These are phyloP conservation scores for Ranitomeya variabilis DNA, from an alignment of 2,113 vertebrate species.

Conservation along the genomic window DNA sequence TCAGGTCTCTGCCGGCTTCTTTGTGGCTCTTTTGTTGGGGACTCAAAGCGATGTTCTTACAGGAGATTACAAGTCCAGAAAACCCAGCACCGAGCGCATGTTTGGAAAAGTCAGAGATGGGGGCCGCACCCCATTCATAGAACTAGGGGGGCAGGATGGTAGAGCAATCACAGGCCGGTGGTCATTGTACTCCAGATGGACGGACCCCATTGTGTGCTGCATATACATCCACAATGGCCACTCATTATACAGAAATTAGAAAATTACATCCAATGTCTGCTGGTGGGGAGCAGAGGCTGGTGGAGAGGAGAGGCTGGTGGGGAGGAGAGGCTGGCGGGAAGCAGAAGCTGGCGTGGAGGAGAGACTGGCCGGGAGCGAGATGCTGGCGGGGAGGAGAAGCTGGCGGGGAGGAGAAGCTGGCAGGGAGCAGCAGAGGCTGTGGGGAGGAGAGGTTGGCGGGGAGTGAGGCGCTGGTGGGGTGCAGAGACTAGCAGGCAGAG, in stretches of 20 bases:
- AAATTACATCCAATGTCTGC: background rate
- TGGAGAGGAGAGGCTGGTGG: no score
- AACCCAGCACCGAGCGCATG: background rate
- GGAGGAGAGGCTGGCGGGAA: no score
- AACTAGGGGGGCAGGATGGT: background rate
- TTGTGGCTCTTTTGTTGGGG: conserved; percentile 16
- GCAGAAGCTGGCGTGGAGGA: no score
- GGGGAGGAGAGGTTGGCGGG: no score
- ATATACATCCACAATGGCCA: background rate
- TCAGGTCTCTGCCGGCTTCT: conserved; percentile 30
- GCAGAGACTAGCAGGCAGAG: no score
- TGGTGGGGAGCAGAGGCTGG: no score
- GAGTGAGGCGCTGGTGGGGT: no score
- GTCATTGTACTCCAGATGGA: background rate
- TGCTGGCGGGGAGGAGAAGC: no score
- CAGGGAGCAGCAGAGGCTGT: no score
- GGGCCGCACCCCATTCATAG: background rate
- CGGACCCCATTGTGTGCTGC: background rate
- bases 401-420: no score
- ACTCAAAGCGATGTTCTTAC: background rate
- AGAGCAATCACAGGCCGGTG: conserved; percentile 5
- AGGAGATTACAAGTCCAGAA: conserved; percentile 39
- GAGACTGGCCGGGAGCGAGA: no score
- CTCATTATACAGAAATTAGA: conserved; percentile 10
- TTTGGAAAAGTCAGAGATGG: background rate